Evolutionary conservation across 2,888 invertebrate species (phyloP).

Genomic region (Koerneria pararmatus): DNA sequence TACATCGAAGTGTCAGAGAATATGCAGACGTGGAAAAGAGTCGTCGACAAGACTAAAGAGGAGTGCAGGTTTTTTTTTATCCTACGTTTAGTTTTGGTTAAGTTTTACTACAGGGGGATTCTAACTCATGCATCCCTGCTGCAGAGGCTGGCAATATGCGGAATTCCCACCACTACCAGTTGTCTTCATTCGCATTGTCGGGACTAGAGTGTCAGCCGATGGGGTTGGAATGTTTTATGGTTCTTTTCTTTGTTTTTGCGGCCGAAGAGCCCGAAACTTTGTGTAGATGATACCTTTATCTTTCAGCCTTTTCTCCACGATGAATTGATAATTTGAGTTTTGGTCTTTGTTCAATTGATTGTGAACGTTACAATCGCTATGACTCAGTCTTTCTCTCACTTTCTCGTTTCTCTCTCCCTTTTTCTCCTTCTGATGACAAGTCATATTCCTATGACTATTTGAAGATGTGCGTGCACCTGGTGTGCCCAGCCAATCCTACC

Average conservation of each 20-base stretch:
- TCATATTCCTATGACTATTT: conserved; percentile 67
- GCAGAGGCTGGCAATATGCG: conserved; percentile 86
- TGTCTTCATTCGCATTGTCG: conserved; percentile 88
- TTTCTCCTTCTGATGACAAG: no score
- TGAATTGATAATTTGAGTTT: no score
- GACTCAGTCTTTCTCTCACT: no score
- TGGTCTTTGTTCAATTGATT: no score
- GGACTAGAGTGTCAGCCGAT: conserved; percentile 83
- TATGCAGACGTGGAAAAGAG: conserved; percentile 65
- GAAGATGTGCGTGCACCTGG: conserved; percentile 81
- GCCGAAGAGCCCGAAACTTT: no score
- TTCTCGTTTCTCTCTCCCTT: no score
- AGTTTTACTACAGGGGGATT: no score
- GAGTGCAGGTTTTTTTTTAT: conserved; percentile 67
- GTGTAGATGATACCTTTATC: no score
- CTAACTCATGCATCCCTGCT: no score
- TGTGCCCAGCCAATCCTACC: conserved; percentile 80
- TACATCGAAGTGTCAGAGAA: conserved; percentile 64
- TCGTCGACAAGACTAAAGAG: conserved; percentile 81
- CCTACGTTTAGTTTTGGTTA: background rate
- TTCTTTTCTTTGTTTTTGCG: no score
- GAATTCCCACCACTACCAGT: conserved; percentile 79
- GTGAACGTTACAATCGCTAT: no score
- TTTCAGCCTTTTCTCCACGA: no score
- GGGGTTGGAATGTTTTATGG: conserved; percentile 49